Conservation (phyloP, 37 sponge, comb jelly and placozoan species). For the Sycon ciliatum region DNA sequence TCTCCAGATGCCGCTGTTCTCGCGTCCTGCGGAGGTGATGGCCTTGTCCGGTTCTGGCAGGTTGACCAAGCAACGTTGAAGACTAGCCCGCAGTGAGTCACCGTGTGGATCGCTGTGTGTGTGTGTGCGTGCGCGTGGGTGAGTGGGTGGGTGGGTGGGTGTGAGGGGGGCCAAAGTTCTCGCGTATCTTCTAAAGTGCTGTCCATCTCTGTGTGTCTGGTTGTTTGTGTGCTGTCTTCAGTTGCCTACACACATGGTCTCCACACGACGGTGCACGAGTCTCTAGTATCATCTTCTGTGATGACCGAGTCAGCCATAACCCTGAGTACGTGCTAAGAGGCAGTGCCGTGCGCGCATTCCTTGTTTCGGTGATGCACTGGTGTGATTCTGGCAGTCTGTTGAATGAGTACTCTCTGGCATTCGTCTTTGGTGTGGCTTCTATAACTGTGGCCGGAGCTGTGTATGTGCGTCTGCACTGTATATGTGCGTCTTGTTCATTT, state of each 20-base stretch:
- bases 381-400: not conserved
- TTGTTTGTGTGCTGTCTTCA: conserved; percentile 5
- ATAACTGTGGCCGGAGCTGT: too few relatives aligned
- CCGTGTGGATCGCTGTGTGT: not conserved
- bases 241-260: conserved; percentile 61
- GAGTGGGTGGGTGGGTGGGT: too few relatives aligned
- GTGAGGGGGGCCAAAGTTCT: not conserved
- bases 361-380: not conserved
- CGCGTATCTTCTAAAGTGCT: not conserved
- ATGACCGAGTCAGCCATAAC: conserved; percentile 52
- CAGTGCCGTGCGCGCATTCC: not conserved
- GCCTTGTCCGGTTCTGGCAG: conserved; percentile 77
- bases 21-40: conserved; percentile 70
- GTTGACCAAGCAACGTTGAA: conserved; percentile 27
- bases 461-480: too few relatives aligned
- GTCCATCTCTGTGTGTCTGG: not conserved
- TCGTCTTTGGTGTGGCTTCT: too few relatives aligned
- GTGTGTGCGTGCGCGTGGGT: too few relatives aligned
- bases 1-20: conserved; percentile 77
- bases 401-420: too few relatives aligned
- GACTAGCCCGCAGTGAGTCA: conserved; percentile 23
- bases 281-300: conserved; percentile 67
- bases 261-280: conserved; percentile 71
- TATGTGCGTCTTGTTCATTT: too few relatives aligned
- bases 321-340: conserved; percentile 20